phyloP scores from a whole-genome alignment of 2,888 invertebrate species.

The Dexiosoma caninum region DNA sequence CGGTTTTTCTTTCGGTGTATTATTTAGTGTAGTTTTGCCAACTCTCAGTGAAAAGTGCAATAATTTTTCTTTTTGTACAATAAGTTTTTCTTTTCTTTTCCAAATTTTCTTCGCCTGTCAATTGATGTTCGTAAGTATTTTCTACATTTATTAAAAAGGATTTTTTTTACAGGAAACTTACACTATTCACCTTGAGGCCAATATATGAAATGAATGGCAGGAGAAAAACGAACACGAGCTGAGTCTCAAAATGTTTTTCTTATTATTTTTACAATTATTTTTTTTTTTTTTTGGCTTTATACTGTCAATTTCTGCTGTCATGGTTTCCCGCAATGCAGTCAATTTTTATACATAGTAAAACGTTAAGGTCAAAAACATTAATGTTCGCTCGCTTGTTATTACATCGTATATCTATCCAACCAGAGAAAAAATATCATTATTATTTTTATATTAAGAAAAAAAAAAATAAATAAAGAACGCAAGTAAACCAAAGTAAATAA shows the following conservation, averaged over 20 bases:
- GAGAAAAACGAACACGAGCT: constrained; percentile 30
- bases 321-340: constrained; percentile 57
- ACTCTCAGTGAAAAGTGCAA: not conserved
- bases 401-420: not conserved
- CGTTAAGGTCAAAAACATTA: constrained; percentile 56
- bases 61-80: not conserved
- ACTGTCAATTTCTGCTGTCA: constrained; percentile 58
- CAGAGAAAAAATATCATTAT: constrained; percentile 4
- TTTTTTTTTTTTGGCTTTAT: constrained; percentile 34
- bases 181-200: constrained; percentile 31
- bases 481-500: not conserved
- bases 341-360: constrained; percentile 43
- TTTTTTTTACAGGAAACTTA: not conserved
- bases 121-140: constrained; percentile 13
- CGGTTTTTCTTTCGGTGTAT: not conserved
- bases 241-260: constrained; percentile 6
- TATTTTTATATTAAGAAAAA: constrained; percentile 17
- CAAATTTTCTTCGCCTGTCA: constrained; percentile 34
- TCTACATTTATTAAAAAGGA: not conserved
- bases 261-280: constrained; percentile 16
- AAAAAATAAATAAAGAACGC: no score
- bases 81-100: not conserved
- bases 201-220: not conserved
- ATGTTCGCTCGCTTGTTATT: not conserved
- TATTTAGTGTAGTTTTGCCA: not conserved